Evolutionary conservation across 2,797 vertebrate species (phyloP).

Genomic region (Anas capensis): DNA sequence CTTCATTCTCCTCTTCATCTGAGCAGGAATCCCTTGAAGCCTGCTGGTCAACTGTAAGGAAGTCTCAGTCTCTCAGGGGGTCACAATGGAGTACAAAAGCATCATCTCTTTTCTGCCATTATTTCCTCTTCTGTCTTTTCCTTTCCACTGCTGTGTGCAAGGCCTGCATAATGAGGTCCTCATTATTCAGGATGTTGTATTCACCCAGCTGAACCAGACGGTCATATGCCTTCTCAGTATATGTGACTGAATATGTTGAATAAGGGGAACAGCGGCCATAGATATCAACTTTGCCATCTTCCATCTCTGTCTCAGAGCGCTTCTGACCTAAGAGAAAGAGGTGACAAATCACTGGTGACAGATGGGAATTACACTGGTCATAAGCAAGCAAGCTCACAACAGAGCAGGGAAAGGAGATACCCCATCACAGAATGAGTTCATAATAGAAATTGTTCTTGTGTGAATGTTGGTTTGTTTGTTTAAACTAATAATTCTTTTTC

Average conservation of each 20-base stretch:
- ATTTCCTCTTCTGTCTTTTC: constrained; percentile 66
- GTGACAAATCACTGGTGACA: background rate
- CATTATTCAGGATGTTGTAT: constrained; percentile 87
- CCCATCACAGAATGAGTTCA: background rate
- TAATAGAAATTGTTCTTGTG: background rate
- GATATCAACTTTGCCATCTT: constrained; percentile 83
- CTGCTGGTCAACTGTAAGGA: background rate
- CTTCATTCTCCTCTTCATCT: background rate
- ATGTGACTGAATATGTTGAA: constrained; percentile 83
- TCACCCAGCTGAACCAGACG: constrained; percentile 79
- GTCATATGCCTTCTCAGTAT: constrained; percentile 77
- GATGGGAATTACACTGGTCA: background rate
- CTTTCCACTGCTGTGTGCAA: constrained; percentile 74
- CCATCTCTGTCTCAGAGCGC: constrained; percentile 79
- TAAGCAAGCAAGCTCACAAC: background rate
- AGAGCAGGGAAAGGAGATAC: background rate
- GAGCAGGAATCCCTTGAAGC: background rate
- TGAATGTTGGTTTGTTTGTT: background rate
- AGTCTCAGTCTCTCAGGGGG: background rate
- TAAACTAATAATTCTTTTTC: background rate
- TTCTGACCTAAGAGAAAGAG: constrained; percentile 64
- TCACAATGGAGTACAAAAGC: background rate
- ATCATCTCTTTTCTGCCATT: background rate
- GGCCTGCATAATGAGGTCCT: constrained; percentile 73
- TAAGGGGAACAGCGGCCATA: constrained; percentile 80